Evolutionary conservation across 2,888 invertebrate species (phyloP).

Genomic region (Nephrotoma guestfalica): DNA sequence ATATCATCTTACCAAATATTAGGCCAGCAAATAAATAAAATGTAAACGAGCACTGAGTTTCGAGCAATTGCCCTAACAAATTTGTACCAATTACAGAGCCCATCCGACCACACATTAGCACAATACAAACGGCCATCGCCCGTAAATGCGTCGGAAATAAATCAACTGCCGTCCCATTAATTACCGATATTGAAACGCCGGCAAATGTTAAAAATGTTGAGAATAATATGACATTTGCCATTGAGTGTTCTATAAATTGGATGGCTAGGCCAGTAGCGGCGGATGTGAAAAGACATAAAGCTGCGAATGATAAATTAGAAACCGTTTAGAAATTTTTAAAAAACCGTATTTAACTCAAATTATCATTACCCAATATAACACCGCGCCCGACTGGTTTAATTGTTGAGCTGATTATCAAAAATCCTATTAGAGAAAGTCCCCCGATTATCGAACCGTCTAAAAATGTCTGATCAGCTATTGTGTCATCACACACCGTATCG

Average conservation of each 20-base stretch:
- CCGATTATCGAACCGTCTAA: constrained; percentile 27
- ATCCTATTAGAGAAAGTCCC: constrained; percentile 20
- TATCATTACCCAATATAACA: constrained; percentile 7
- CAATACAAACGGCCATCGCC: constrained; percentile 30
- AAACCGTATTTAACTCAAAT: neutral
- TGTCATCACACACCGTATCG: constrained; percentile 19
- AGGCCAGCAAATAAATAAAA: constrained; percentile 25
- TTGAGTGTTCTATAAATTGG: constrained; percentile 22
- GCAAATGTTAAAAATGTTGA: constrained; percentile 26
- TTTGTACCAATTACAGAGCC: constrained; percentile 30
- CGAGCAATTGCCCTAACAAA: constrained; percentile 25
- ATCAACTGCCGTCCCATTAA: constrained; percentile 29
- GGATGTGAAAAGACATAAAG: constrained; percentile 14
- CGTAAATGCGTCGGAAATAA: constrained; percentile 31
- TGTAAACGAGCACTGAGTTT: constrained; percentile 24
- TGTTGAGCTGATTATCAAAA: constrained; percentile 21
- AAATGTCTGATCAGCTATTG: constrained; percentile 22
- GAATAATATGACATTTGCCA: constrained; percentile 23
- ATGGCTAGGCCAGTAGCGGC: constrained; percentile 21
- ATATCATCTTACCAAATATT: constrained; percentile 21
- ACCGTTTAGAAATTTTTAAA: neutral
- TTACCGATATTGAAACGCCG: constrained; percentile 27
- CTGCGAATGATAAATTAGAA: neutral
- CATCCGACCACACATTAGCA: constrained; percentile 27
- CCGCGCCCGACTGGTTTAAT: constrained; percentile 24